phyloP scores from a whole-genome alignment of 2,113 vertebrate genomes.

The Cranoglanis bouderius region DNA sequence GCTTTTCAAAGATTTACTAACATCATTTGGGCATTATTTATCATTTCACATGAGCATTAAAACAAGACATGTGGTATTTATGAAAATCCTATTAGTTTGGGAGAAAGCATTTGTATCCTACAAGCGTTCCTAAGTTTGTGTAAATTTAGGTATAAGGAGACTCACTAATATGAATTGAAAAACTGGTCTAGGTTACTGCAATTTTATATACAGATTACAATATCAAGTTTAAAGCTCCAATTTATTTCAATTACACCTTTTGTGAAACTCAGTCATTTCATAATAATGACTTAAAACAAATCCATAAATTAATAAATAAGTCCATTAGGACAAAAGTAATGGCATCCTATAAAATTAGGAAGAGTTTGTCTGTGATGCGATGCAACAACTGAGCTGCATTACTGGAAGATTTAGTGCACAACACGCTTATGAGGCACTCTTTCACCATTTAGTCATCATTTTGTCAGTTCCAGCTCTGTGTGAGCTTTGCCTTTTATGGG shows the following conservation, averaged over 20 bases:
- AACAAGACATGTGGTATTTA: neutral
- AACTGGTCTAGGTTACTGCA: neutral
- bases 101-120: too few species aligned
- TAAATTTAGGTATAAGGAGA: conserved; percentile 3
- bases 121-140: neutral
- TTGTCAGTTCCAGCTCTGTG: neutral
- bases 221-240: neutral
- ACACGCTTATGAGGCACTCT: neutral
- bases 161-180: neutral
- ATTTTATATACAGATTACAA: neutral
- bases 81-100: neutral
- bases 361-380: neutral
- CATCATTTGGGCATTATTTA: neutral
- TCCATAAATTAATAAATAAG: neutral
- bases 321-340: neutral
- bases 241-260: neutral
- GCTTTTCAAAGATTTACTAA: neutral
- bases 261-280: neutral
- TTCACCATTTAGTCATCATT: neutral
- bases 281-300: neutral
- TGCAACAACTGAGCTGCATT: neutral
- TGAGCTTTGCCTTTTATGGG: neutral
- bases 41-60: neutral
- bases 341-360: neutral
- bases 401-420: neutral